Evolutionary conservation across 2,113 vertebrate species (phyloP).

Genomic region (Daphoenositta chrysoptera): DNA sequence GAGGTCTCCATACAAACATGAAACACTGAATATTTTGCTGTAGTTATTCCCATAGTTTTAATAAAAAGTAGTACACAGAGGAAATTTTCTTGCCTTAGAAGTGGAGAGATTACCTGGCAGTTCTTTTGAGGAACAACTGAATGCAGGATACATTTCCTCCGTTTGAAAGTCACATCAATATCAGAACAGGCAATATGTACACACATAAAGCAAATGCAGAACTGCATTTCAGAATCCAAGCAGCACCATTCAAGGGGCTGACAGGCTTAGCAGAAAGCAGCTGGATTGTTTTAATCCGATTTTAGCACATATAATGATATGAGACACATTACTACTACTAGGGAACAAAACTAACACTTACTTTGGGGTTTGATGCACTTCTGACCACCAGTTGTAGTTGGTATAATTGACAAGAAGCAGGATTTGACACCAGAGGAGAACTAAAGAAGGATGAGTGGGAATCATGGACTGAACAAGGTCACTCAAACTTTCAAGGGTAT

Average conservation of each 20-base stretch:
- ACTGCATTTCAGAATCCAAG: background rate
- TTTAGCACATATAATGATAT: background rate
- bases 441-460: conserved; percentile 92
- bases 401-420: conserved; percentile 95
- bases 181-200: background rate
- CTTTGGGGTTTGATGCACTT: conserved; percentile 94
- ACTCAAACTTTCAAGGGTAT: conserved; percentile 86
- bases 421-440: conserved; percentile 98
- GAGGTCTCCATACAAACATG: background rate
- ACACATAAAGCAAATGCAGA: background rate
- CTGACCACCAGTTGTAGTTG: conserved; percentile 95
- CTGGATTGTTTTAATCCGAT: background rate
- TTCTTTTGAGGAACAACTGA: background rate
- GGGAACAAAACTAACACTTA: conserved; percentile 49
- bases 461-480: conserved; percentile 83
- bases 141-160: background rate
- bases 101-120: background rate
- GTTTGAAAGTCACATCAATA: background rate
- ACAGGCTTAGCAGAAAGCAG: background rate
- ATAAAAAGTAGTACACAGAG: background rate
- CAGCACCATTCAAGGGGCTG: background rate
- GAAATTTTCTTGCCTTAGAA: background rate
- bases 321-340: background rate
- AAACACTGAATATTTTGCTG: background rate
- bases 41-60: background rate